A percentile compares a stretch with the other conserved stretches of the same genome.
phyloP scores from a whole-genome alignment of 1,140 invertebrate genomes.

The Neocloeon triangulifer region DNA sequence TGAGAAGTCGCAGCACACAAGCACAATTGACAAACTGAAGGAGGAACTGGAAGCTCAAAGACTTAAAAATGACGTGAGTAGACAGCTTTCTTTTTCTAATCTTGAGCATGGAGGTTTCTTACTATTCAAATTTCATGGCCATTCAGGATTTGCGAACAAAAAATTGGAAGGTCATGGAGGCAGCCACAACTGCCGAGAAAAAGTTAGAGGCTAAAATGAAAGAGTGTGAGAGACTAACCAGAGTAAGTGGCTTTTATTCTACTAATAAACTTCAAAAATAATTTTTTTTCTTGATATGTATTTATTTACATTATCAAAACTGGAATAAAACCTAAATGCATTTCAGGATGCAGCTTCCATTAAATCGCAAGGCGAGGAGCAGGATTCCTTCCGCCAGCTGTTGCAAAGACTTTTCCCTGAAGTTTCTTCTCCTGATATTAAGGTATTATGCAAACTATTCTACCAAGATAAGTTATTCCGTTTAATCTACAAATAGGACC shows the following conservation, averaged over 20 bases:
- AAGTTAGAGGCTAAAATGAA: constrained; percentile 20
- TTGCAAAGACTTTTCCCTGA: constrained; percentile 32
- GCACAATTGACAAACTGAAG: constrained; percentile 20
- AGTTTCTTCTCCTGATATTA: constrained; percentile 18
- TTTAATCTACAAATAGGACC: constrained; percentile 11
- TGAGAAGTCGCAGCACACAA: constrained; percentile 16
- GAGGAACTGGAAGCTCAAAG: constrained; percentile 38
- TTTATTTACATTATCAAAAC: too few relatives aligned
- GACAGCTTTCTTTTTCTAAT: constrained; percentile 7
- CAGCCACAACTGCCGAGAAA: constrained; percentile 47
- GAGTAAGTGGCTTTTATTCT: constrained; percentile 27
- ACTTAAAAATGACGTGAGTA: constrained; percentile 54
- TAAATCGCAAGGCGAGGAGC: constrained; percentile 25
- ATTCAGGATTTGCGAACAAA: constrained; percentile 53
- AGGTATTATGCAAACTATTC: constrained; percentile 1
- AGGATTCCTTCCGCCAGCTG: constrained; percentile 26
- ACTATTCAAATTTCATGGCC: constrained; percentile 14
- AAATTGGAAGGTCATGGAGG: constrained; percentile 75
- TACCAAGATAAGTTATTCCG: too few relatives aligned
- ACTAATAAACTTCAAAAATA: too few relatives aligned
- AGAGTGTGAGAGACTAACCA: constrained; percentile 20
- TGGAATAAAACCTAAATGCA: too few relatives aligned
- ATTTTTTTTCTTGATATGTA: too few relatives aligned
- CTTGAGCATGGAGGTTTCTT: constrained; percentile 2
- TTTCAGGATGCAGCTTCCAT: constrained; percentile 22